A percentile compares a stretch with the other conserved stretches of the same genome.
phyloP scores from a whole-genome alignment of 1,140 invertebrate species.

The Dendrolimus kikuchii region DNA sequence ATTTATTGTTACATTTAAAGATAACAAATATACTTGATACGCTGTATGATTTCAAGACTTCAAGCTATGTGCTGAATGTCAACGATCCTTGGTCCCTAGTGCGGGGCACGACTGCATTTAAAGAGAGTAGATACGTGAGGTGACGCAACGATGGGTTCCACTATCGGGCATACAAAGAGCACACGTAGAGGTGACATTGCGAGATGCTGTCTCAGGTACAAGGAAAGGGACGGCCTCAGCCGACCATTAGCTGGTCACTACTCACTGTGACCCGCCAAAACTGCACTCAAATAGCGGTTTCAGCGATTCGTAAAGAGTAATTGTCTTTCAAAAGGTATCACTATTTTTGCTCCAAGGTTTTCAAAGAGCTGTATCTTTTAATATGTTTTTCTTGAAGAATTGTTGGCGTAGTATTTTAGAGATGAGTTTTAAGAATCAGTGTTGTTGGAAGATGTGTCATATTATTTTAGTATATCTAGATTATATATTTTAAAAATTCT shows the following conservation, averaged over 20 bases:
- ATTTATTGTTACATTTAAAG: not conserved
- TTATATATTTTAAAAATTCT: no score
- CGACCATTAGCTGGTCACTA: slow-evolving; percentile 24
- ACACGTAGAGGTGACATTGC: slow-evolving; percentile 7
- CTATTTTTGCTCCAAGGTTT: slow-evolving; percentile 1
- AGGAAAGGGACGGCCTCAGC: slow-evolving; percentile 19
- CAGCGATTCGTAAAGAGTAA: slow-evolving; percentile 22
- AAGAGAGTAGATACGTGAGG: slow-evolving; percentile 11
- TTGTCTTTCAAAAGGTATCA: slow-evolving; percentile 12
- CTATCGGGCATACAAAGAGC: slow-evolving; percentile 1
- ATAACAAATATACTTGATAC: not conserved
- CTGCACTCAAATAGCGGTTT: slow-evolving; percentile 22
- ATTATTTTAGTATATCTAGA: no score
- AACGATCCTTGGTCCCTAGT: not conserved
- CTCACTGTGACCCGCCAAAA: slow-evolving; percentile 22
- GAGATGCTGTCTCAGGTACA: slow-evolving; percentile 19
- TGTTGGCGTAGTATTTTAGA: no score
- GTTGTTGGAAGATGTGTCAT: no score
- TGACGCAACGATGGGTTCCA: slow-evolving; percentile 1
- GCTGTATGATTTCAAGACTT: not conserved
- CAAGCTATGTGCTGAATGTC: not conserved
- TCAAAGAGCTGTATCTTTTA: no score
- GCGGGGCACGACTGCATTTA: slow-evolving; percentile 1
- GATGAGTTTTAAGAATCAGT: no score
- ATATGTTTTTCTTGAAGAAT: no score